A percentile compares a stretch with the other conserved stretches of the same genome.
These are phyloP conservation scores for Palythoa grandis DNA, from an alignment of 92 coral and sea anemone genomes.

Conservation along the genomic window DNA sequence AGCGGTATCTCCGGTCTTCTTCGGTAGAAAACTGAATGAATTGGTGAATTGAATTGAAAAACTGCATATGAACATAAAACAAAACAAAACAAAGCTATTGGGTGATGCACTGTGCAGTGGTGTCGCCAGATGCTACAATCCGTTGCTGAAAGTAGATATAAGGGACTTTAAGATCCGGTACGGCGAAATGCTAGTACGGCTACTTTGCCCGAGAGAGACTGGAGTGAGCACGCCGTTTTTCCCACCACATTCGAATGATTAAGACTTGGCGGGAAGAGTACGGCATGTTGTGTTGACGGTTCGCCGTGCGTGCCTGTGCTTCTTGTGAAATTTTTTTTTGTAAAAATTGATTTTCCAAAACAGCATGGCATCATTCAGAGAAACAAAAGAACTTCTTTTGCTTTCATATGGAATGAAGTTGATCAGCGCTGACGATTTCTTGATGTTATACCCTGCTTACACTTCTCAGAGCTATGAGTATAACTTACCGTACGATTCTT, in stretches of 20 bases:
- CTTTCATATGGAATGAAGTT: conserved; percentile 1
- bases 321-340: no score
- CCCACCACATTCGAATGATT: background rate
- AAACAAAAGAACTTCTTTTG: background rate
- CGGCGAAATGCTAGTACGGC: background rate
- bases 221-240: background rate
- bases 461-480: background rate
- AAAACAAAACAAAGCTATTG: no score
- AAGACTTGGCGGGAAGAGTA: background rate
- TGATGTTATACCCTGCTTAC: background rate
- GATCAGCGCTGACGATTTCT: background rate
- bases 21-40: no score
- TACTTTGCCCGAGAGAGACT: background rate
- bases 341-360: background rate
- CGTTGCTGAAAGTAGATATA: no score
- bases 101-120: no score
- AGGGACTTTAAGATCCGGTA: no score
- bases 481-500: background rate
- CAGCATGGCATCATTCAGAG: background rate
- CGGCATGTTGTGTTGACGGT: background rate
- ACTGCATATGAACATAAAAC: no score
- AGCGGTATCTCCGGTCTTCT: no score
- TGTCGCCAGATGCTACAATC: no score
- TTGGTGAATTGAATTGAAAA: no score
- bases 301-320: no score